phyloP scores from a whole-genome alignment of 2,113 vertebrate genomes.

The Dipodomys spectabilis region DNA sequence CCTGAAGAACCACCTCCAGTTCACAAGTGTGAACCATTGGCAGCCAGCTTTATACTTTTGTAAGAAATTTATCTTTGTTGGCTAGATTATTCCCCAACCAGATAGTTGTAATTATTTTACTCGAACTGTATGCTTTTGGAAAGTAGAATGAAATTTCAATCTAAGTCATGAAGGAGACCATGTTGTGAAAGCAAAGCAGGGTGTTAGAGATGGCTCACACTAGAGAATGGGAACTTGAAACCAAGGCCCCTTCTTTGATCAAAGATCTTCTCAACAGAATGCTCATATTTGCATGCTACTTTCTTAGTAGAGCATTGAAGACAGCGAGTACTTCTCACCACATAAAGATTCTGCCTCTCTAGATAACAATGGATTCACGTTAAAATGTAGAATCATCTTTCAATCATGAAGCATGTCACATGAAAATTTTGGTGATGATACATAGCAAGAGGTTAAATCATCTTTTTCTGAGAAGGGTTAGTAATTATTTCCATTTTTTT shows the following conservation, averaged over 20 bases:
- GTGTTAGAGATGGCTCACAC: neutral
- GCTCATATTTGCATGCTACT: neutral
- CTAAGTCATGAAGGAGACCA: neutral
- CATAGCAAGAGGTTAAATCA: neutral
- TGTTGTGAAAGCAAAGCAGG: neutral
- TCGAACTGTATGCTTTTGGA: neutral
- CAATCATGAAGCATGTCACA: neutral
- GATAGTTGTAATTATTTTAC: neutral
- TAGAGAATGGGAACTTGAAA: neutral
- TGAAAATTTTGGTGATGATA: neutral
- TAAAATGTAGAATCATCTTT: neutral
- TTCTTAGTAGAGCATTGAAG: neutral
- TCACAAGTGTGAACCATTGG: neutral
- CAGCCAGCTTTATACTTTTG: neutral
- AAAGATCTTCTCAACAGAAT: neutral
- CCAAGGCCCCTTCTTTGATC: neutral
- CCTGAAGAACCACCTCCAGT: too few species aligned
- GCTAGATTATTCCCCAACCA: neutral
- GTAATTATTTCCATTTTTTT: conserved; percentile 14
- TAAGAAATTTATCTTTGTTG: conserved; percentile 12
- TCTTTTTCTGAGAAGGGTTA: neutral
- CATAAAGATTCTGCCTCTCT: neutral
- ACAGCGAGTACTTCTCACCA: neutral
- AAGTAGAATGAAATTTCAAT: conserved; percentile 10
- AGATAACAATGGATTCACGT: neutral